Evolutionary conservation across 2,113 vertebrate species (phyloP).

Genomic region (Pachypanchax playfairii): DNA sequence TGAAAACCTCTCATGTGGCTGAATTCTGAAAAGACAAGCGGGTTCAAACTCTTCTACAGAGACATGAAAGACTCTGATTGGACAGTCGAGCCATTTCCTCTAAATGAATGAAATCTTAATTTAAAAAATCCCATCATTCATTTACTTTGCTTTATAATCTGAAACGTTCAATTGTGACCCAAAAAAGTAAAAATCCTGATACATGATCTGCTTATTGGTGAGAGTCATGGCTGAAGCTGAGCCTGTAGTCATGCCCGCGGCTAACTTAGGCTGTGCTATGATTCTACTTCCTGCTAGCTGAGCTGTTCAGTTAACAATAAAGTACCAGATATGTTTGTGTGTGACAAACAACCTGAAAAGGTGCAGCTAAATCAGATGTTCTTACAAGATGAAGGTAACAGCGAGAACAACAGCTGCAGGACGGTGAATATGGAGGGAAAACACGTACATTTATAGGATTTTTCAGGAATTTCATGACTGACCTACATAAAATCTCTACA

Average conservation of each 20-base stretch:
- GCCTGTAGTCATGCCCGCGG: slow-evolving; percentile 49
- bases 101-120: too few relatives aligned
- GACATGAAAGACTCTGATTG: too few relatives aligned
- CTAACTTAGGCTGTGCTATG: slow-evolving; percentile 30
- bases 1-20: too few relatives aligned
- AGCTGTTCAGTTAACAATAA: slow-evolving; percentile 34
- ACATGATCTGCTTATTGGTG: slow-evolving; percentile 10
- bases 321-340: too few relatives aligned
- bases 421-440: slow-evolving; percentile 24
- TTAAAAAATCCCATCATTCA: too few relatives aligned
- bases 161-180: too few relatives aligned
- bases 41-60: too few relatives aligned
- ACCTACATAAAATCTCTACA: slow-evolving; percentile 48
- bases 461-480: slow-evolving; percentile 37
- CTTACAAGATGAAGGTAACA: slow-evolving; percentile 27
- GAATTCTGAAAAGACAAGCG: too few relatives aligned
- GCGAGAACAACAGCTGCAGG: slow-evolving; percentile 39
- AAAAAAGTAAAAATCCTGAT: too few relatives aligned
- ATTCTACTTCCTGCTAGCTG: slow-evolving; percentile 43
- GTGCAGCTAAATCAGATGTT: background rate
- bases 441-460: slow-evolving; percentile 52
- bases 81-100: too few relatives aligned
- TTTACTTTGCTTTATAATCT: too few relatives aligned
- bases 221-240: slow-evolving; percentile 26
- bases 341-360: too few relatives aligned